Evolutionary conservation across 2,888 invertebrate species (phyloP).

Genomic region (Oegoconia quadripuncta): DNA sequence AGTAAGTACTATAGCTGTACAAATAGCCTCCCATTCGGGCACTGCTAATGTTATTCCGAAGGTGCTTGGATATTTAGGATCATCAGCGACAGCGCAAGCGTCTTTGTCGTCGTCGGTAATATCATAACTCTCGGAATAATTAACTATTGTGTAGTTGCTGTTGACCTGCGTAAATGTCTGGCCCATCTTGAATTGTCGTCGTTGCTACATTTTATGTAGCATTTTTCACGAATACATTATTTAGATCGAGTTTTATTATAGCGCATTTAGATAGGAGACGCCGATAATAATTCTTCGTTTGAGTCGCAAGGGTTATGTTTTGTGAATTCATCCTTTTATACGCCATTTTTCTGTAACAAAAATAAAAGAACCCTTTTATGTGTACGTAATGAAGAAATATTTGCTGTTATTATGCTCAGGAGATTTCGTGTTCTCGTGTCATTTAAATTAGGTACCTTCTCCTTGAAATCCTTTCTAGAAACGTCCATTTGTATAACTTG

Average conservation of each 20-base stretch:
- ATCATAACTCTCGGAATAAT: conserved; percentile 50
- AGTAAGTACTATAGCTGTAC: conserved; percentile 89
- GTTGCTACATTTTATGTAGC: conserved; percentile 56
- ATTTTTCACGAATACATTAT: conserved; percentile 31
- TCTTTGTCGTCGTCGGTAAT: conserved; percentile 59
- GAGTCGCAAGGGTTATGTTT: conserved; percentile 32
- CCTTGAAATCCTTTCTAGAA: conserved; percentile 45
- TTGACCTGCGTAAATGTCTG: conserved; percentile 55
- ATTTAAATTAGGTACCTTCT: conserved; percentile 35
- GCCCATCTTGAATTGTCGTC: conserved; percentile 52
- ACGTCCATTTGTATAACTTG: conserved; percentile 51
- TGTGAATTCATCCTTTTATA: conserved; percentile 40
- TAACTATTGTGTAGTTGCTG: conserved; percentile 49
- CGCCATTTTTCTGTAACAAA: conserved; percentile 59
- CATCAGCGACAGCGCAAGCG: conserved; percentile 61
- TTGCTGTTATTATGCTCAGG: conserved; percentile 17
- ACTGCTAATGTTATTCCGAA: conserved; percentile 87
- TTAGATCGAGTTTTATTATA: conserved; percentile 29
- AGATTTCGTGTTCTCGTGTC: conserved; percentile 17
- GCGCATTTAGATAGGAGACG: conserved; percentile 30
- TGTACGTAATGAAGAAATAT: conserved; percentile 20
- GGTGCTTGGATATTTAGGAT: conserved; percentile 80
- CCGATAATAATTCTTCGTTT: conserved; percentile 38
- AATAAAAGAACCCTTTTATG: conserved; percentile 31
- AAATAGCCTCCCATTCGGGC: conserved; percentile 90